Base-by-base conservation (phyloP, 2,888 invertebrate species). In the Nebria brevicollis region DNA sequence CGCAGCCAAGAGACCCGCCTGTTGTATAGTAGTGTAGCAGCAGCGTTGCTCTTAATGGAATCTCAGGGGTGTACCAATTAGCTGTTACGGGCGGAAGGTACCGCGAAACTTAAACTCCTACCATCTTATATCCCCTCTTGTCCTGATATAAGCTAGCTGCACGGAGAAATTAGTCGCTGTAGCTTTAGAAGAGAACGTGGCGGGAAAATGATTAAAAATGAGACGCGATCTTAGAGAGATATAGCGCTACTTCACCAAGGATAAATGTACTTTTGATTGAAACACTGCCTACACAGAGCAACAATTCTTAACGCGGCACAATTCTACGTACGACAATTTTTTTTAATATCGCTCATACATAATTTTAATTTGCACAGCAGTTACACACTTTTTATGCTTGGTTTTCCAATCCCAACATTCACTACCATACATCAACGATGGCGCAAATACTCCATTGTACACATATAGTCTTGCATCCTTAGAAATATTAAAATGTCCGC, bases 61-160 rank as follows among this genome's bases (percentile, higher is more conserved):
- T 87, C 87, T 87, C 87, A 84, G 85, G 86, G 87, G 87, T 85
- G 85, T 85, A 84, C 85, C 88, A 88, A 88, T 88, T 88, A 88
- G 87, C 86, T 85, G 85, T 83, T 85, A 85, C 85, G 85, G 72
- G 83, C 83, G 83, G 84, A 84, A 82, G 83, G 82, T 84, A 82
- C 83, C 82, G 82, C 77, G 83, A 80, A 78, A 73, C 78, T 80
- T 82, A 77, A 77, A 77, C 79, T 82, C 75, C 77, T 54, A 54
- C 54, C 54, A 54, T 54, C 54, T 13, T 54, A 54, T 54, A 54
- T 54, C 54, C 54, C 43, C 43, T 13, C 54, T 54, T 8, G 54
- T 8, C 13, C 34, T 8, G 54, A 54, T 54, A 54, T 54, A 54
- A 54, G 54, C 54, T 54, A 54, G 54, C 54, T 54, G 2, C 54